Base-by-base conservation (phyloP, 1,140 invertebrate species). In the Amyelois transitella region DNA sequence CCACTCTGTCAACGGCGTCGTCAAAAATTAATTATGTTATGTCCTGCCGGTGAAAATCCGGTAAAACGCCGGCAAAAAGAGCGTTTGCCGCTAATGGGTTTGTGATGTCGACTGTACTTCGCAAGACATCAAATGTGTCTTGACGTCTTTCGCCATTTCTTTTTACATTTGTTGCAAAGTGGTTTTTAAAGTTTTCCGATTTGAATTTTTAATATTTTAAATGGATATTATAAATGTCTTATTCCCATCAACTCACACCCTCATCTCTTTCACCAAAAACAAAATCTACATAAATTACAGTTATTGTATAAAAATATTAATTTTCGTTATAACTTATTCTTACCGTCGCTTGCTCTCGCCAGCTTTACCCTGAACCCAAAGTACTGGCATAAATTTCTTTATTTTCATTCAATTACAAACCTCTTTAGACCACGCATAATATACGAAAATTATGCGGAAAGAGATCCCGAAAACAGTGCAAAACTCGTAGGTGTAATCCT, bases 11-110 rank as follows among this genome's bases (percentile, higher is more conserved):
- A 75, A 61, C 61, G 58, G 53, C 65, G 67, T 75, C 75, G 64
- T 86, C 75, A 86, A 86, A 81, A 77, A 81, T 83, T 86, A 82
- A 84, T 84, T 76, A 76, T 63, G 66, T 73, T 61, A 61, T 72
- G 67, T 70, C 67, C 68, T 56, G 59, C 56, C n/a, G 32, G 32
- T 38, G 32, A 14, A 38, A 38, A 38, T 12, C 17, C 32, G 32
- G 32, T 38, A 38, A 32, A 32, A 32, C 7, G 10, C 59, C 32
- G 38, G 55, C 72, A 66, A 72, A 77, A 77, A 71, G 66, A 62
- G 72, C 55, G 69, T 72, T 75, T 73, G 44, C 43, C 50, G 56
- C 58, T 78, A 80, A 80, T 80, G 77, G 69, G 60, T 80, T 78
- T 80, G 70, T 73, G 65, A 81, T 81, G 55, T 43, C 28, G 17